Evolutionary conservation across 2,888 invertebrate genomes (phyloP).

Genomic region (Julus scanicus): DNA sequence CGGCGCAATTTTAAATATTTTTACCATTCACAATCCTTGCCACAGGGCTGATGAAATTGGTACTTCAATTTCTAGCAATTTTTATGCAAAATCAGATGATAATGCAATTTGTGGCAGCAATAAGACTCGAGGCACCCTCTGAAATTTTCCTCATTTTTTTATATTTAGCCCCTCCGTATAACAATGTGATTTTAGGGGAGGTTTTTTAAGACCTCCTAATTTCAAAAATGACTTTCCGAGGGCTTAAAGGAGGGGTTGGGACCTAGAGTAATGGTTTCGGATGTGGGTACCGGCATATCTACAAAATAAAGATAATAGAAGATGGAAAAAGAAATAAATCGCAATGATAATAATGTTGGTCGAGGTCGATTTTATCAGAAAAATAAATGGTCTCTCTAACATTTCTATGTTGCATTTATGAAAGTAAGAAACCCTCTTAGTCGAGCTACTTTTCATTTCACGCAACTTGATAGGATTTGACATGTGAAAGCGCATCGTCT

Average conservation of each 20-base stretch:
- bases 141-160: background rate
- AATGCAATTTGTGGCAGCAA: background rate
- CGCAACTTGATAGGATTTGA: constrained; percentile 18
- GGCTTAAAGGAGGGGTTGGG: background rate
- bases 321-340: constrained; percentile 22
- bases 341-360: background rate
- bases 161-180: background rate
- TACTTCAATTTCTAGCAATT: background rate
- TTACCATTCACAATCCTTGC: background rate
- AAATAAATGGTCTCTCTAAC: constrained; percentile 32
- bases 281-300: background rate
- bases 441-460: background rate
- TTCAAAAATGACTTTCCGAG: background rate
- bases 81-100: constrained; percentile 26
- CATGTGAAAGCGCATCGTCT: background rate
- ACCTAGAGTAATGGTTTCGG: background rate
- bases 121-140: background rate
- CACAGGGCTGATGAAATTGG: background rate
- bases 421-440: background rate
- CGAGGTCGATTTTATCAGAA: constrained; percentile 11
- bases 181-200: background rate
- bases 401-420: background rate
- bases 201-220: background rate
- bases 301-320: constrained; percentile 17
- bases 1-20: constrained; percentile 25